Conservation (phyloP, 2,888 invertebrate species). For the Oligia latruncula region DNA sequence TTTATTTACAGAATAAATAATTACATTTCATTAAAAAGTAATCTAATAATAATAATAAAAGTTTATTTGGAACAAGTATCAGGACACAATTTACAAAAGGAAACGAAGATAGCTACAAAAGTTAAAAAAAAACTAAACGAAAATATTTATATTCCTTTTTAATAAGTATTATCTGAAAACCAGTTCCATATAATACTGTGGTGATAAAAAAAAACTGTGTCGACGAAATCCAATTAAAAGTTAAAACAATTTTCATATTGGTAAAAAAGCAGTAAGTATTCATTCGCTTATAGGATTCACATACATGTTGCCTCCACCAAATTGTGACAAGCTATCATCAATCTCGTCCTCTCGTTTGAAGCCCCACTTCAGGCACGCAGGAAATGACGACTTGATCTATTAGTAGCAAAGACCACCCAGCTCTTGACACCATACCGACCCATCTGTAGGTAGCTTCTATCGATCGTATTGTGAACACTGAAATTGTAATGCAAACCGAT, state of each 20-base stretch:
- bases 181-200: not conserved
- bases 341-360: conserved; percentile 29
- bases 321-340: conserved; percentile 37
- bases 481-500: conserved; percentile 29
- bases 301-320: not conserved
- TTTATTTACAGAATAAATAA: too few relatives aligned
- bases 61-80: too few relatives aligned
- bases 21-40: not conserved
- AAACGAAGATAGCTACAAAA: too few relatives aligned
- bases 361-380: conserved; percentile 30
- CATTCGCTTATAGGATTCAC: not conserved
- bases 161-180: not conserved
- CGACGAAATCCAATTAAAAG: not conserved
- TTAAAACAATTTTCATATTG: not conserved
- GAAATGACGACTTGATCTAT: conserved; percentile 57
- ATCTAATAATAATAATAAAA: not conserved
- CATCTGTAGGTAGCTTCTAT: not conserved
- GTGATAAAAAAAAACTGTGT: not conserved
- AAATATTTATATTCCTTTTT: not conserved
- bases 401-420: conserved; percentile 54
- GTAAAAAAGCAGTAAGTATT: not conserved
- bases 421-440: conserved; percentile 20
- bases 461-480: conserved; percentile 16
- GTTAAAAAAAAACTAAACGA: too few relatives aligned
- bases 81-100: too few relatives aligned